phyloP scores from a whole-genome alignment of 2,797 vertebrate species.

The Parambassis ranga region DNA sequence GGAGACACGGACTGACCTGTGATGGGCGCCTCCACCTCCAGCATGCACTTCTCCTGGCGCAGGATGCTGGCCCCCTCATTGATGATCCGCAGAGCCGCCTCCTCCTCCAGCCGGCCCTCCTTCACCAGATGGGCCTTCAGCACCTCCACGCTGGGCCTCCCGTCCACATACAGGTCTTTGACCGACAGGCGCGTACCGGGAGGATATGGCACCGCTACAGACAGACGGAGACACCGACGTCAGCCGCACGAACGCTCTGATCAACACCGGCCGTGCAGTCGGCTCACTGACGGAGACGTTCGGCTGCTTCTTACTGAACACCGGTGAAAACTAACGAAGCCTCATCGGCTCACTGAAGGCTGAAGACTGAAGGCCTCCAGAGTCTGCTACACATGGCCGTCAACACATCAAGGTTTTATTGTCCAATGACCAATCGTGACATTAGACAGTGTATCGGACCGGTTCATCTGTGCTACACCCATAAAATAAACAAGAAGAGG shows the following conservation, averaged over 20 bases:
- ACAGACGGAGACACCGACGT: not conserved
- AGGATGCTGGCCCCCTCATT: constrained; percentile 92
- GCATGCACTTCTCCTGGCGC: constrained; percentile 94
- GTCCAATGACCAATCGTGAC: too few species aligned
- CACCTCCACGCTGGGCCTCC: constrained; percentile 89
- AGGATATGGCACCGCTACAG: constrained; percentile 92
- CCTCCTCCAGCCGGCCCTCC: constrained; percentile 95
- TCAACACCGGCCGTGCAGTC: not conserved
- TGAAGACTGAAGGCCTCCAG: too few species aligned
- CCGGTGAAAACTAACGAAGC: too few species aligned
- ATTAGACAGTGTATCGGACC: too few species aligned
- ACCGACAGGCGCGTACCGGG: constrained; percentile 89
- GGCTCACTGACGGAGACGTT: too few species aligned
- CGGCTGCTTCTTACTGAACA: too few species aligned
- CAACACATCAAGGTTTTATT: too few species aligned
- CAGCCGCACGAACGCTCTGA: not conserved
- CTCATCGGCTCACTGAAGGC: too few species aligned
- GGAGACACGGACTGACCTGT: constrained; percentile 83
- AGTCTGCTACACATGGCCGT: too few species aligned
- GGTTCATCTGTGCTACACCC: too few species aligned
- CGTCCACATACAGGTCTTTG: constrained; percentile 93
- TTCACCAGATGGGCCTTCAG: constrained; percentile 94
- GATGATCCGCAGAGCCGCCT: constrained; percentile 92
- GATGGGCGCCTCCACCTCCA: constrained; percentile 96
- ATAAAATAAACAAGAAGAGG: too few species aligned